Base-by-base conservation (phyloP, 2,888 invertebrate genomes). In the Pheosia gnoma region DNA sequence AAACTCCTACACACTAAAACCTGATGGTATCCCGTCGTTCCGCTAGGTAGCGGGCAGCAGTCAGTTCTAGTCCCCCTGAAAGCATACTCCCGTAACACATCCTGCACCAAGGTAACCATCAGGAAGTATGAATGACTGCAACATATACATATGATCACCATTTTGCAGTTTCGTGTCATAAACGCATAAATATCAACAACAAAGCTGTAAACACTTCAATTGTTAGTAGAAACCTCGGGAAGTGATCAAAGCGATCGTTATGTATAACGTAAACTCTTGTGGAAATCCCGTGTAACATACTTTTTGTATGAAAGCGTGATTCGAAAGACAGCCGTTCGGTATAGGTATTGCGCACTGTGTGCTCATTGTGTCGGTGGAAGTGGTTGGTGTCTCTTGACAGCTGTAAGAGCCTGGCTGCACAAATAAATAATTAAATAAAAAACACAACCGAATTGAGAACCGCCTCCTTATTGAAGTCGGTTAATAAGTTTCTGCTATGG, bases 161-260 rank as follows among this genome's bases (percentile, higher is more conserved):
- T 39, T 52, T 36, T 25, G 56, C 9, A 41, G 41, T 8, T 58
- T 56, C 41, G 54, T 59, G 68, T 61, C 65, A 70, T 61, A 66
- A 68, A 63, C 60, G 63, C 60, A 61, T 10, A 65, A 56, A 52
- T 60, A 65, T 67, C 62, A 61, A 60, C 52, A 51, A 10, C 59
- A 60, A 65, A 62, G 66, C 59, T 62, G 43, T 65, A 60, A 67
- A 61, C 61, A 70, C 60, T 57, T 55, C 53, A 59, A 66, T 61
- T 68, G 63, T 65, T 63, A 67, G 69, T 68, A 66, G 68, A 75
- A 65, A 69, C 63, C 59, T 69, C 62, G 75, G 49, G 71, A 75
- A 68, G 62, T 73, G 75, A 75, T 75, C 75, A 75, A 75, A 75
- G 75, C 62, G 64, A 60, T 60, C 45, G 62, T 39, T 38, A 65